Conservation (phyloP, 2,888 invertebrate genomes). For the Abrostola triplasia region DNA sequence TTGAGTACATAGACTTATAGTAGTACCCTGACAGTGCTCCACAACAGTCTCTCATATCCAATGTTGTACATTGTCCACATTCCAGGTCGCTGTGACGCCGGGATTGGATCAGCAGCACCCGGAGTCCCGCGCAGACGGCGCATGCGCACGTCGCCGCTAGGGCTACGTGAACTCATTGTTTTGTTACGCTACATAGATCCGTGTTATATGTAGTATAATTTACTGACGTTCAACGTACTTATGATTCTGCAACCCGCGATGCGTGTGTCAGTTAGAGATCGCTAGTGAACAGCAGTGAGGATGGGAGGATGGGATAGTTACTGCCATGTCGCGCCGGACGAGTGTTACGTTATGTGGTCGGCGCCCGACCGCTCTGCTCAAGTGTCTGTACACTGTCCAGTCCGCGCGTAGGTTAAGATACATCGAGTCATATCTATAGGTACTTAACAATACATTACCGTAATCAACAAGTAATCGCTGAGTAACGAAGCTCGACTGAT, state of each 20-base stretch:
- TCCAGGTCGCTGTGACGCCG: conserved; percentile 35
- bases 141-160: not conserved
- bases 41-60: not conserved
- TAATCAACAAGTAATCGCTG: conserved; percentile 25
- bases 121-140: not conserved
- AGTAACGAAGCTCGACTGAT: conserved; percentile 60
- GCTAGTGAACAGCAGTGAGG: too few species aligned
- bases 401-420: conserved; percentile 47
- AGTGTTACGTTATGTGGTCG: conserved; percentile 5
- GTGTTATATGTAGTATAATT: too few species aligned
- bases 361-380: conserved; percentile 57
- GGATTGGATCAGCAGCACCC: conserved; percentile 6
- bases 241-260: too few species aligned
- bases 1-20: too few species aligned
- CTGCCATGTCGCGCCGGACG: conserved; percentile 9
- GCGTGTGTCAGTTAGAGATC: too few species aligned
- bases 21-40: not conserved
- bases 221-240: too few species aligned
- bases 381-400: conserved; percentile 32
- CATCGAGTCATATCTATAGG: conserved; percentile 61
- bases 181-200: too few species aligned
- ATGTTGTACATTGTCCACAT: not conserved
- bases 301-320: too few species aligned
- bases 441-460: conserved; percentile 38
- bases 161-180: too few species aligned